Base-by-base conservation (phyloP, 2,113 vertebrate genomes). In the Theropithecus gelada region DNA sequence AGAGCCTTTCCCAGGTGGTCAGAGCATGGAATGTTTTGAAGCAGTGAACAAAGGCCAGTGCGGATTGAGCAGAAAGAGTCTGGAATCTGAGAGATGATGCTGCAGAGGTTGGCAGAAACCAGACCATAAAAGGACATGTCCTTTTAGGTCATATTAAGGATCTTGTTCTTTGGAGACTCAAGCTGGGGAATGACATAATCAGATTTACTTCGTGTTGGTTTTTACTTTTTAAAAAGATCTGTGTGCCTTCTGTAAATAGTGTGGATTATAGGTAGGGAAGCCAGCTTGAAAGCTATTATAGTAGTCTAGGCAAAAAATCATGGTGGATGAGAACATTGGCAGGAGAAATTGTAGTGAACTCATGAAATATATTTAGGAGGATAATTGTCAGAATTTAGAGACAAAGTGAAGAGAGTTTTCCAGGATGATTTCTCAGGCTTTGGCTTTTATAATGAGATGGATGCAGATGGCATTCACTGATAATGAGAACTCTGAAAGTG, bases 301-400 rank as follows among this genome's bases (percentile, higher is more conserved):
- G 48, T 68, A 64, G 45, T 61, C 73, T 66, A 87, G 94, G 79
- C 79, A 70, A 68, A 83, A 96, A 59, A 32, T 82, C 38, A 18
- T 68, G 50, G 78, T 70, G 45, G 70, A 76, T 78, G 89, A 79
- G 50, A 85, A 88, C 8, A 12, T 9, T 82, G 92, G 59, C 73
- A 70, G 17, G 48, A 43, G 68, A 79, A 35, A 64, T 20, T 35
- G 40, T 72, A 61, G 10, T 48, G 32, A 35, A 78, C 27, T n/a
- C 1, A 0, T 72, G 78, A 88, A 79, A 78, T 55, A 2, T 52
- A 59, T 40, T 91, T 59, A 82, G 79, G 35, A 70, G 43, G 61
- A 68, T 83, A 43, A 14, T 82, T 85, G 59, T 93, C 89, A 94
- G 78, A 94, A 93, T 78, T 66, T 81, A 73, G 38, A 83, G 25